Evolutionary conservation across 2,797 vertebrate genomes (phyloP).

Genomic region (Fistularia tabacaria): DNA sequence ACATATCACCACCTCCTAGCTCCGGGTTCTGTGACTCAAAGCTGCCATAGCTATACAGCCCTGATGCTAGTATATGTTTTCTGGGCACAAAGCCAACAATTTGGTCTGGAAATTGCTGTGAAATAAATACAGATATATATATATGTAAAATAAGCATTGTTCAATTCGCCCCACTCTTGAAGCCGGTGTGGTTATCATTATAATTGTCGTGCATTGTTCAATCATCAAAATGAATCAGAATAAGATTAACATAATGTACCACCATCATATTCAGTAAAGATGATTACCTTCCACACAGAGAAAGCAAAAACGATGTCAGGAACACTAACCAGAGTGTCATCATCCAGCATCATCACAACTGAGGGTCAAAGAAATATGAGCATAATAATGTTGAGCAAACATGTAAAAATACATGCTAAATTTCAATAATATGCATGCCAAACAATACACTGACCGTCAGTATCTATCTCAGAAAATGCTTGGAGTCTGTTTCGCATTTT

Average conservation of each 20-base stretch:
- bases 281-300: slow-evolving; percentile 97
- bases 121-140: slow-evolving; percentile 9
- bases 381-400: too few species aligned
- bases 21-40: slow-evolving; percentile 87
- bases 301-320: slow-evolving; percentile 91
- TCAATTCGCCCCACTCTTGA: too few species aligned
- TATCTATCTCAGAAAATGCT: slow-evolving; percentile 83
- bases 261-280: too few species aligned
- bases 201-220: too few species aligned
- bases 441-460: slow-evolving; percentile 74
- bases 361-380: slow-evolving; percentile 4
- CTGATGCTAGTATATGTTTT: slow-evolving; percentile 85
- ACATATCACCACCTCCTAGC: slow-evolving; percentile 80
- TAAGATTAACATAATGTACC: too few species aligned
- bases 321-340: slow-evolving; percentile 88
- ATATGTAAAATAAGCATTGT: too few species aligned
- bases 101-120: slow-evolving; percentile 90
- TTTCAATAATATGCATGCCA: background rate
- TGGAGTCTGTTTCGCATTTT: slow-evolving; percentile 90
- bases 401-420: background rate
- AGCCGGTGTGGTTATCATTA: too few species aligned
- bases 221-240: too few species aligned
- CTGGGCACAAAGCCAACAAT: slow-evolving; percentile 94
- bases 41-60: slow-evolving; percentile 88
- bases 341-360: slow-evolving; percentile 95